Percentiles rank a stretch among this genome's conserved stretches.
Evolutionary conservation across 30 jellyfish, hydroid and myxozoan species (phyloP).

Genomic region (Pseudorhiza aurosa): DNA sequence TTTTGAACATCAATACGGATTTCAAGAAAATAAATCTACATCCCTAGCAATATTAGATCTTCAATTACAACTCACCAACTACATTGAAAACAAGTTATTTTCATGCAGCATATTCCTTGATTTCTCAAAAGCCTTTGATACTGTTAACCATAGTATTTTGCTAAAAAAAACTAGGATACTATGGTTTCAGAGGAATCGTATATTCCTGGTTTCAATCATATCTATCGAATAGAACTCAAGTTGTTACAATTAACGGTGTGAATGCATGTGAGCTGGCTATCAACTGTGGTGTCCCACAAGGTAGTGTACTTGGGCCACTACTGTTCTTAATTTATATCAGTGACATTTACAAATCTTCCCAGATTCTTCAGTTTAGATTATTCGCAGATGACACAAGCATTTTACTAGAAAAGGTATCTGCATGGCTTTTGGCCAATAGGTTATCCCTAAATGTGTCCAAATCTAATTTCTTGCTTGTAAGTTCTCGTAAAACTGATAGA

Average conservation of each 20-base stretch:
- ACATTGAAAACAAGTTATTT: not conserved
- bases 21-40: slow-evolving; percentile 22
- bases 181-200: slow-evolving; percentile 33
- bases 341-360: slow-evolving; percentile 33
- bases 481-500: slow-evolving; percentile 5
- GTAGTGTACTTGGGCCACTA: slow-evolving; percentile 60
- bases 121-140: slow-evolving; percentile 43
- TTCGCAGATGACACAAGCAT: slow-evolving; percentile 48
- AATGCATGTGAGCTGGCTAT: not conserved
- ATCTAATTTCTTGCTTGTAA: slow-evolving; percentile 15
- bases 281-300: slow-evolving; percentile 57
- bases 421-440: slow-evolving; percentile 23
- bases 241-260: not conserved
- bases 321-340: slow-evolving; percentile 34
- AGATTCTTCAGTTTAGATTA: slow-evolving; percentile 26
- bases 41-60: slow-evolving; percentile 22
- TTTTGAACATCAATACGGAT: slow-evolving; percentile 20
- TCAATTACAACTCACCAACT: not conserved
- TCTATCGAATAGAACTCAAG: slow-evolving; percentile 5
- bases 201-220: slow-evolving; percentile 31
- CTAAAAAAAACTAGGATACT: slow-evolving; percentile 13
- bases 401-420: slow-evolving; percentile 12
- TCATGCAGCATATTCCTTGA: slow-evolving; percentile 24
- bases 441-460: slow-evolving; percentile 19
- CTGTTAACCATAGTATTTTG: slow-evolving; percentile 33